Base-by-base conservation (phyloP, 2,888 invertebrate genomes). In the Hemistola chrysoprasaria region DNA sequence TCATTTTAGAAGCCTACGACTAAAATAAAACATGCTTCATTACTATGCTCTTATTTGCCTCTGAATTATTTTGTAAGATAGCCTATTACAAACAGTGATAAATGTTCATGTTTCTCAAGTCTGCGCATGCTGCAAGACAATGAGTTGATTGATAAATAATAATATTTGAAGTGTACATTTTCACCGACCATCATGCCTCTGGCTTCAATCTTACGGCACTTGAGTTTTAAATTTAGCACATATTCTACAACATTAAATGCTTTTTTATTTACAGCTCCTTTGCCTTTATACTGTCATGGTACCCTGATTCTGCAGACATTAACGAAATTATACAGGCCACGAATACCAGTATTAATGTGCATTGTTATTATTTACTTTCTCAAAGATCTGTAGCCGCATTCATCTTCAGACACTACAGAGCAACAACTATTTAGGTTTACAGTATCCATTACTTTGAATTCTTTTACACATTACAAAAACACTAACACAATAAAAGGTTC, bases 141-240 rank as follows among this genome's bases (percentile, higher is more conserved):
- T 59, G 52, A 60, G 16, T 16, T 46, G 46, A 58, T 57, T 56
- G 47, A 47, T 56, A 24, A 49, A 25, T 40, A 29, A 28, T 43
- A 35, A 22, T 38, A 42, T 34, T 27, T 16, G 16, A 47, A 33
- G 35, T 22, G 11, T 48, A 47, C 37, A 27, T 9, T 36, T 24
- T 43, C 50, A 54, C 41, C 34, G 37, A 44, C 52, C 50, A 56
- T 53, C 65, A 59, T 62, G 78, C 79, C 82, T 81, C 78, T 82
- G 82, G 83, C 84, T 86, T 85, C 79, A 79, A 74, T 62, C 56
- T 70, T 71, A 40, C 59, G 61, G 80, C 85, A 87, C 84, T 65
- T 59, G 58, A 56, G 2, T 16, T 16, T 73, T 71, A 59, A 62
- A 63, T 59, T 55, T 65, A 64, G 78, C 79, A 79, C 80, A 56